Conservation (phyloP, 2,113 vertebrate species). For the Prunella fulvescens region DNA sequence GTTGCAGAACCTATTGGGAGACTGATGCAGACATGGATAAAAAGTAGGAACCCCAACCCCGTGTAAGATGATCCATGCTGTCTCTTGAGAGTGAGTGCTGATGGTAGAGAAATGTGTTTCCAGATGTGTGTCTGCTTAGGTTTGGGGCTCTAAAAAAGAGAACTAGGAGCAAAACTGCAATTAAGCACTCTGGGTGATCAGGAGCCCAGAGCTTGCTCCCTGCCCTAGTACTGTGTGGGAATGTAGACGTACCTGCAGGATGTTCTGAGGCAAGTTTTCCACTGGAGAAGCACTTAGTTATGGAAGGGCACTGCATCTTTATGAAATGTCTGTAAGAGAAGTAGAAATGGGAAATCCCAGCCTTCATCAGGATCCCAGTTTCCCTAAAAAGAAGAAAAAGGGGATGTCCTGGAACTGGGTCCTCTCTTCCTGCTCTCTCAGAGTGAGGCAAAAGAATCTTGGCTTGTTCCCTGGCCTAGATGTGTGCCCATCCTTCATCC, state of each 20-base stretch:
- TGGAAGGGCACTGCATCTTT: neutral
- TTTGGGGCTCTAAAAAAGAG: neutral
- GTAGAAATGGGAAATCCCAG: neutral
- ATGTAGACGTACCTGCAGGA: neutral
- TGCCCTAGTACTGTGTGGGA: neutral
- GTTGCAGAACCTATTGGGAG: neutral
- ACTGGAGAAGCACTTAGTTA: neutral
- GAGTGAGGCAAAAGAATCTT: neutral
- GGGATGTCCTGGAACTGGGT: neutral
- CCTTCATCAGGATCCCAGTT: neutral
- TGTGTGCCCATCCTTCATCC: fast-evolving
- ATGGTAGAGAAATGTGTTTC: neutral
- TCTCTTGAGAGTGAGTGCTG: neutral
- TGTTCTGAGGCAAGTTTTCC: neutral
- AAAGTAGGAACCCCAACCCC: neutral
- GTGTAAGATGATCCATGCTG: neutral
- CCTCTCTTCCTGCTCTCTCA: neutral
- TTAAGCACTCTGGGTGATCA: neutral
- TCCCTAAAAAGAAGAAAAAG: neutral
- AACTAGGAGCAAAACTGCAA: neutral
- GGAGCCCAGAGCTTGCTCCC: neutral
- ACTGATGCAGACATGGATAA: neutral
- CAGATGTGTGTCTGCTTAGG: neutral
- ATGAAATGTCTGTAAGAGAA: neutral
- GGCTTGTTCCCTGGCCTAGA: neutral